Evolutionary conservation across 2,888 invertebrate species (phyloP), one percentile per base, ranked within the genome.

Genomic region (Polymixis lichenea): DNA sequence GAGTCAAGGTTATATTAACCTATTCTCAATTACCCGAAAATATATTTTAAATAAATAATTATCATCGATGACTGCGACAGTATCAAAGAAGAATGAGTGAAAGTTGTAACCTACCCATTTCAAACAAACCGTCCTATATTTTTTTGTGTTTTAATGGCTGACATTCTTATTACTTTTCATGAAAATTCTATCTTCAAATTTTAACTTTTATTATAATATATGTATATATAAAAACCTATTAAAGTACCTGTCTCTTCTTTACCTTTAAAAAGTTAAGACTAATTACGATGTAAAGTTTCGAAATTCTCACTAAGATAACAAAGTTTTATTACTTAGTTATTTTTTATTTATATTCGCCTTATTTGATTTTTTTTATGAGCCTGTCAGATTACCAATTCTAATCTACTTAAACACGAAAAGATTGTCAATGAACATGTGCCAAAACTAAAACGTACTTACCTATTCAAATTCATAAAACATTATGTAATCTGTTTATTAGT

Each of bases 211-310:
- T n/a, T n/a, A n/a, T n/a, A n/a, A n/a, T n/a, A n/a, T n/a, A n/a
- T n/a, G n/a, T n/a, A n/a, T n/a, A n/a, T n/a, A n/a, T n/a, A n/a
- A n/a, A n/a, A n/a, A n/a, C n/a, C n/a, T 82, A 62, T 62, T 32
- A 56, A 56, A 49, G 56, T 62, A 62, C 49, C 60, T 61, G 61
- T 77, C 55, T 77, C 13, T 46, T 43, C 13, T 46, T 46, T 46
- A 2, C 22, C 61, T 66, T 55, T 51, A 13, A 55, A 25, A 75
- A 67, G 49, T 78, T 55, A 32, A 58, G 19, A 43, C 49, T 82
- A 82, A 78, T 76, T 78, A 77, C 22, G 8, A 56, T 78, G 32
- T 83, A 56, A 83, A 62, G 55, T 78, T 78, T 53, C 32, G 19
- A 71, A 61, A 58, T 28, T 61, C 43, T 51, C 22, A 60, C 13